Evolutionary conservation across 2,113 vertebrate genomes (phyloP), one percentile per base, ranked within the genome.

Genomic region (Menidia beryllina): DNA sequence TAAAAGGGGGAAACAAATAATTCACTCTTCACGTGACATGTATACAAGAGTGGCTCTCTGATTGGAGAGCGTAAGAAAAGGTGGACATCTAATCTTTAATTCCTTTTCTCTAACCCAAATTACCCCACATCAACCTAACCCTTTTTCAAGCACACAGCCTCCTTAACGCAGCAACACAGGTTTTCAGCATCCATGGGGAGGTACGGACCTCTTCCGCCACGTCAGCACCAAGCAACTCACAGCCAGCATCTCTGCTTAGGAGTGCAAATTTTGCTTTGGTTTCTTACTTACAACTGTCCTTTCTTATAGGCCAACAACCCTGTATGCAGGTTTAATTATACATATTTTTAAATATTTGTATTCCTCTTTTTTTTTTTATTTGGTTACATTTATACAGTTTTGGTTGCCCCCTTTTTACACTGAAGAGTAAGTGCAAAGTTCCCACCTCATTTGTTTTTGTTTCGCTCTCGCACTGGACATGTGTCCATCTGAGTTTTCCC

Each of bases 31-130:
- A 78, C 77, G 62, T 87, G 79, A 83, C 75, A 58, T 80, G 79
- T 81, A 78, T 53, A 90, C 58, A 76, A 80, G 83, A 84, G 79
- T 88, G 82, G 73, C 84, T 87, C 89, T 91, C 86, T 85, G 77
- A 79, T 71, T 79, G 74, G 89, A 76, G 84, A 83, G 86, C 80
- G 9, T 89, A 88, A 83, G 80, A 91, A 91, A 83, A 91, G 87
- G 89, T 92, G 81, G 88, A 88, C 81, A 82, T 89, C 88, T 93
- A 93, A 93, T 93, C 88, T 82, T n/a, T 89, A 91, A 93, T 91
- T 93, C 86, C 88, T 94, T 93, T 92, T 90, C 93, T 93, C 93
- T 94, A 94, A 94, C 94, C 93, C 89, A 91, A 94, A 93, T 93
- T 93, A 92, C 93, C 93, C 91, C 91, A 90, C 85, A 76, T 91